Percentiles rank a stretch among this genome's conserved stretches.
These are phyloP conservation scores for Hemithea aestivaria DNA, from an alignment of 2,888 invertebrate species.

Conservation along the genomic window DNA sequence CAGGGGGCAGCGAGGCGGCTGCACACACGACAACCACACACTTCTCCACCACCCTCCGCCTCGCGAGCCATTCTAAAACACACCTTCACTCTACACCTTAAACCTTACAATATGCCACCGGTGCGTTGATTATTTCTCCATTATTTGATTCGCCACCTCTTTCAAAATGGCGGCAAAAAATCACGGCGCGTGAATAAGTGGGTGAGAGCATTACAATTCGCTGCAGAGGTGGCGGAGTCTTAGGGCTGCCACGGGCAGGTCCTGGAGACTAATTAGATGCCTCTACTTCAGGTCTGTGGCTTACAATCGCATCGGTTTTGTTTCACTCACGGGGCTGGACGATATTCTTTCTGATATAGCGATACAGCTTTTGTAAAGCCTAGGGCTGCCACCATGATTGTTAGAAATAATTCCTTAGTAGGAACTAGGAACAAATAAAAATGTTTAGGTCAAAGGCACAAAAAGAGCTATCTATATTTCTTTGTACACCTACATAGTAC, in stretches of 20 bases:
- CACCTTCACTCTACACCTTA: slow-evolving; percentile 49
- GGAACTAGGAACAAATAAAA: no score
- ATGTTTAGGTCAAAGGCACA: no score
- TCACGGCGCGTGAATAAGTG: slow-evolving; percentile 32
- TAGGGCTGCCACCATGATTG: no score
- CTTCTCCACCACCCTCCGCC: slow-evolving; percentile 57
- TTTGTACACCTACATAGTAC: no score
- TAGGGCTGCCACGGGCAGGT: neutral
- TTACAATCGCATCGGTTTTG: no score
- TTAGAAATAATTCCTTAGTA: no score
- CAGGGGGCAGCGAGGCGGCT: slow-evolving; percentile 29
- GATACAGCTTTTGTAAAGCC: no score
- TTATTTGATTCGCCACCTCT: slow-evolving; percentile 76
- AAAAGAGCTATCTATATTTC: no score
- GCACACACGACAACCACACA: slow-evolving; percentile 62
- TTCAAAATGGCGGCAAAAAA: slow-evolving; percentile 73
- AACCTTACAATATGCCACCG: slow-evolving; percentile 36
- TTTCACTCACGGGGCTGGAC: no score
- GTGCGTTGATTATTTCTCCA: slow-evolving; percentile 67
- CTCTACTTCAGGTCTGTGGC: no score
- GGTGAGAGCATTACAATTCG: slow-evolving; percentile 23
- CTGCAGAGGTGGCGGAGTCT: slow-evolving; percentile 13
- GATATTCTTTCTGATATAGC: no score
- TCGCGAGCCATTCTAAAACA: slow-evolving; percentile 36
- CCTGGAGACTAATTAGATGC: slow-evolving; percentile 12